A percentile compares a stretch with the other conserved stretches of the same genome.
Conservation (phyloP, 2,113 vertebrate genomes). For the Antigone vipio region DNA sequence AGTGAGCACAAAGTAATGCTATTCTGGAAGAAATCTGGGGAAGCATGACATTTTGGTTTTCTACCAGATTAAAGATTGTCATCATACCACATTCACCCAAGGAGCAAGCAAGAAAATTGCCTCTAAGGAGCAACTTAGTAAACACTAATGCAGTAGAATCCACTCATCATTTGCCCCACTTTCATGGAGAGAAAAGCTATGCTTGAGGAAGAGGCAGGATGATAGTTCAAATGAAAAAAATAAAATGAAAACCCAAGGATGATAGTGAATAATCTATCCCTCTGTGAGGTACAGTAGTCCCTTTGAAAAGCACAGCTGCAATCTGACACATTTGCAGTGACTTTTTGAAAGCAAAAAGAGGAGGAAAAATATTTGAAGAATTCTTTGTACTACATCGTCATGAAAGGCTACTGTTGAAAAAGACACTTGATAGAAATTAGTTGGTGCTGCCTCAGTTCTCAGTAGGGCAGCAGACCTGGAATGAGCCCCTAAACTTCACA, state of each 20-base stretch:
- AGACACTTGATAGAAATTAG: neutral
- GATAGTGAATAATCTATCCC: neutral
- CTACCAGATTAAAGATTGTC: neutral
- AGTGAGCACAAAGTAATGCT: neutral
- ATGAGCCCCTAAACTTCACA: neutral
- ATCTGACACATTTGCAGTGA: neutral
- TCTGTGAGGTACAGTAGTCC: neutral
- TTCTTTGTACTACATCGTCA: rapidly evolving
- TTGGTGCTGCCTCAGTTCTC: neutral
- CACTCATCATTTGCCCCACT: neutral
- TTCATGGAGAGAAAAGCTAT: neutral
- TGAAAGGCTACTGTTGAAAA: neutral
- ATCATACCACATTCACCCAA: neutral
- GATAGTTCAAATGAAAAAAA: neutral
- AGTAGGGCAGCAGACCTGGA: neutral
- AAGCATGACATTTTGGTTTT: neutral
- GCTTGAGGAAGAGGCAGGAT: neutral
- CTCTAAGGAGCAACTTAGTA: neutral
- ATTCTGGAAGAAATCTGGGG: neutral
- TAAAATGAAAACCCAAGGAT: neutral
- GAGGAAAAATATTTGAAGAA: neutral
- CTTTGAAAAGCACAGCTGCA: neutral
- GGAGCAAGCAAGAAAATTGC: neutral
- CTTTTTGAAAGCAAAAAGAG: neutral
- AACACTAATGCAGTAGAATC: neutral